Conservation (phyloP, 2,797 vertebrate species). For the Neosilurus hyrtlii region DNA sequence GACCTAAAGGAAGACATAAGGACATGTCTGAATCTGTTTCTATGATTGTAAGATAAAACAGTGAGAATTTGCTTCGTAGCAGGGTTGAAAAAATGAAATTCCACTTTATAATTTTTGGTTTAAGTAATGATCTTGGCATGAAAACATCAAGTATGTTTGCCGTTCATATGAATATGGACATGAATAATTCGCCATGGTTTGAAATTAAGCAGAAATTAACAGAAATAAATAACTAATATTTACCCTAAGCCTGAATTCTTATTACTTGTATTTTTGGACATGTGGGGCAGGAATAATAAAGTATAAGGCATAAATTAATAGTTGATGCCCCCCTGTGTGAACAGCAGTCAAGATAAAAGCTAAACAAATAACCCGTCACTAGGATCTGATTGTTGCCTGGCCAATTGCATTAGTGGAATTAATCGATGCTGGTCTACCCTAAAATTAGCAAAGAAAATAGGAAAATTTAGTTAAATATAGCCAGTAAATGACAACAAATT, state of each 20-base stretch:
- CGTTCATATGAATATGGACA: too few species aligned
- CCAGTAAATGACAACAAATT: neutral
- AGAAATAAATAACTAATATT: neutral
- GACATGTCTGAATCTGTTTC: neutral
- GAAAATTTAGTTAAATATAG: neutral
- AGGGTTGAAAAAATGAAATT: too few species aligned
- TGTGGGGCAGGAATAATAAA: neutral
- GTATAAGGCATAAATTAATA: neutral
- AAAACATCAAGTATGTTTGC: neutral
- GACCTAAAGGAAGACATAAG: neutral
- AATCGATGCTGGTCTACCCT: neutral
- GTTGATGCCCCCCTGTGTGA: neutral
- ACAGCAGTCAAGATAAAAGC: neutral
- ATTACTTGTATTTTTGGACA: neutral
- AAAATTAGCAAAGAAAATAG: neutral
- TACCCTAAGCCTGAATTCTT: neutral
- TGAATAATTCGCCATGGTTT: neutral
- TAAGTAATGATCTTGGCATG: neutral
- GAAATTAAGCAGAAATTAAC: neutral
- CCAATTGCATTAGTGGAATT: neutral
- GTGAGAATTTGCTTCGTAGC: too few species aligned
- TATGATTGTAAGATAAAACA: neutral
- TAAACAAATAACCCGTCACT: neutral
- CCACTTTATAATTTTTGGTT: neutral
- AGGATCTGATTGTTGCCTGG: neutral